Base-by-base conservation (phyloP, 2,113 vertebrate species). In the Blennius ocellaris region DNA sequence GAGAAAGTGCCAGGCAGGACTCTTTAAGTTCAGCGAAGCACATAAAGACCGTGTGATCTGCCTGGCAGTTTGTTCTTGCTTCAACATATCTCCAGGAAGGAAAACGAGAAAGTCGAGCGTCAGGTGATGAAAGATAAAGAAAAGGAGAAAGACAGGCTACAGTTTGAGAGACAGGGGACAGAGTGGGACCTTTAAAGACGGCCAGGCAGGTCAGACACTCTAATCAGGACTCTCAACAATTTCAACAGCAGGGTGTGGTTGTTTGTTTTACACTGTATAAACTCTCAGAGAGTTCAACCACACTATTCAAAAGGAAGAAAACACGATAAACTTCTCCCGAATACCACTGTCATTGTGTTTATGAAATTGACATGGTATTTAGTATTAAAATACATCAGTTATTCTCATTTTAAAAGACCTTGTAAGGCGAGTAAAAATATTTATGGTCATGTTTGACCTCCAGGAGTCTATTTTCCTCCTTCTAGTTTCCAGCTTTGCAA, bases 131-230 rank as follows among this genome's bases (percentile, higher is more conserved):
- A 0, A 41, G 55, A 54, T 11, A 58, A 59, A 74, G 52, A 60
- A 37, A 66, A 69, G 47, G 39, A 11, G n/a, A 57, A 12, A 50
- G 53, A 16, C 5, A 12, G 2, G 0, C 40, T 1, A 11, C 68
- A 43, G 11, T 69, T 30, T 0, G 37, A 60, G 68, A 60, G 11
- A 54, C 60, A 59, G 51, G 54, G 57, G 61, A 58, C 56, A 68
- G 71, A 71, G n/a, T 83, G 78, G 72, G 58, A 83, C 73, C 38
- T 78, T 21, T 64, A 48, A 21, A 61, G 63, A 73, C 52, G 7
- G 41, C 38, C 49, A 3, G 17, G 14, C 71, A 81, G 66, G 70
- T 85, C 80, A 80, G 73, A 1, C 30, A 43, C 15, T 30, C 21
- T 30, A 30, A 30, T 30, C 4, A 5, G 54, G 44, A 8, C 5